Percentiles rank a stretch among this genome's conserved stretches.
These are phyloP conservation scores for Acrossocheilus wenchowensis DNA, from an alignment of 2,797 vertebrate species.

Conservation along the genomic window DNA sequence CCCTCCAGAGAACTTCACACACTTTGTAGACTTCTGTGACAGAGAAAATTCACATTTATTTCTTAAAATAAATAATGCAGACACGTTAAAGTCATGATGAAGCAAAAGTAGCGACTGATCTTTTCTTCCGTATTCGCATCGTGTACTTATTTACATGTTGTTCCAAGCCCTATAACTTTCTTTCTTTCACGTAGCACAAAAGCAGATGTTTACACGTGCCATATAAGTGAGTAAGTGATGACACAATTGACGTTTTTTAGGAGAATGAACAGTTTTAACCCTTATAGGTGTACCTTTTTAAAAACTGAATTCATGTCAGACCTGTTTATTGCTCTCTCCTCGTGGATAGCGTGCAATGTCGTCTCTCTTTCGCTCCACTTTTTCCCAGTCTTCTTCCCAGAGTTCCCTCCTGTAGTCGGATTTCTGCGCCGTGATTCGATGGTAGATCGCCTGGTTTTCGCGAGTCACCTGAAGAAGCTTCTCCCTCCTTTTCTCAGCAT, in stretches of 20 bases:
- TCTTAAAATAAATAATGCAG: not conserved
- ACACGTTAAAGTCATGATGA: not conserved
- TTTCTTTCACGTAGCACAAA: not conserved
- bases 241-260: not conserved
- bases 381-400: conserved; percentile 78
- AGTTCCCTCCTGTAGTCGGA: conserved; percentile 73
- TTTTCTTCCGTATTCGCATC: not conserved
- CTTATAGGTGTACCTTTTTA: not conserved
- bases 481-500: conserved; percentile 68
- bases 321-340: conserved; percentile 62
- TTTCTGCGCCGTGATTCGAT: conserved; percentile 71
- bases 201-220: not conserved
- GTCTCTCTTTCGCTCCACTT: conserved; percentile 59
- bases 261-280: not conserved
- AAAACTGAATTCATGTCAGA: not conserved
- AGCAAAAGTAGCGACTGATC: not conserved
- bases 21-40: conserved; percentile 65
- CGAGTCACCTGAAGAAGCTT: conserved; percentile 68
- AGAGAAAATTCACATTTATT: not conserved
- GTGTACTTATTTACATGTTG: not conserved
- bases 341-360: conserved; percentile 72
- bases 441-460: conserved; percentile 78
- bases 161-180: not conserved
- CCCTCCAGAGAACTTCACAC: conserved; percentile 68
- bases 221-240: not conserved